These are phyloP conservation scores for Notarius lentiginosus DNA, from an alignment of 2,113 vertebrate genomes.

Conservation along the genomic window DNA sequence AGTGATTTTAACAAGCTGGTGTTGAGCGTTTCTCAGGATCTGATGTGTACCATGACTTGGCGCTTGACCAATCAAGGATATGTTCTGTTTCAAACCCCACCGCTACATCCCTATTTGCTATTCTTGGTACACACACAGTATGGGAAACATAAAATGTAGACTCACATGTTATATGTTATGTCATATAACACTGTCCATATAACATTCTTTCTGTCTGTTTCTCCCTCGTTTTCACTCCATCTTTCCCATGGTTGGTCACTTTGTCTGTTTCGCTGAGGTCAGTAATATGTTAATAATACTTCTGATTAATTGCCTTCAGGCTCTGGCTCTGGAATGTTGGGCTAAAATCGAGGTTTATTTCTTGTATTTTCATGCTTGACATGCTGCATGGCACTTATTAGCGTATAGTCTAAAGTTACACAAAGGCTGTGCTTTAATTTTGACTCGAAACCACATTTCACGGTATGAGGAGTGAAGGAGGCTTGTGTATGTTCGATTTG, in stretches of 20 bases:
- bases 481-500: slow-evolving; percentile 57
- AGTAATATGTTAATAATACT: slow-evolving; percentile 3
- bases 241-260: background rate
- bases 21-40: background rate
- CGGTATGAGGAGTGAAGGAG: slow-evolving; percentile 20
- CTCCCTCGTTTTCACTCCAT: background rate
- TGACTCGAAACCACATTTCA: slow-evolving; percentile 1
- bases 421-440: background rate
- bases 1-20: background rate
- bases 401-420: slow-evolving; percentile 10
- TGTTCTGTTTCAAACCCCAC: background rate
- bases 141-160: background rate
- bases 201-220: slow-evolving; percentile 8
- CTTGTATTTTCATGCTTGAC: slow-evolving; percentile 19
- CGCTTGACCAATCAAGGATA: background rate
- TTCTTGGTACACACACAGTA: background rate
- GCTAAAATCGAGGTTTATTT: slow-evolving; percentile 3
- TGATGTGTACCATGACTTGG: background rate
- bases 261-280: slow-evolving; percentile 1
- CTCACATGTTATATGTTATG: background rate
- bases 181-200: slow-evolving; percentile 10
- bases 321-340: slow-evolving; percentile 11
- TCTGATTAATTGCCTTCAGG: slow-evolving; percentile 24
- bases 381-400: slow-evolving; percentile 17
- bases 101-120: background rate